phyloP scores from a whole-genome alignment of 2,888 invertebrate species.

The Melinaea marsaeus region DNA sequence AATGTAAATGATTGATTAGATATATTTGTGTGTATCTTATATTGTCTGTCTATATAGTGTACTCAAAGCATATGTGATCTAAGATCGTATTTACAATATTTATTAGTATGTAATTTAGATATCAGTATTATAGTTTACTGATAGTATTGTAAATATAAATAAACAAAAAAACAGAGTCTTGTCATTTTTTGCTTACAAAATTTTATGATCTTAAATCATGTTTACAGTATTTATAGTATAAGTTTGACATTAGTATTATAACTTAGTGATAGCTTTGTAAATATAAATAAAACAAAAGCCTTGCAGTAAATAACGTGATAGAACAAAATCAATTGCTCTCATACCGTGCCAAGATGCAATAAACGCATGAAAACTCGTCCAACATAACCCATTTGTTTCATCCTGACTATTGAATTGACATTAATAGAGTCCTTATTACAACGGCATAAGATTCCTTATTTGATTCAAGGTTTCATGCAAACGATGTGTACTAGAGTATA shows the following conservation, averaged over 20 bases:
- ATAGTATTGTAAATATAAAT: no score
- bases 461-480: constrained; percentile 27
- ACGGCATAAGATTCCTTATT: constrained; percentile 17
- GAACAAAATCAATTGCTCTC: constrained; percentile 62
- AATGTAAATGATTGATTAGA: no score
- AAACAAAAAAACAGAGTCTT: no score
- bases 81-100: no score
- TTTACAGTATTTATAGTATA: background rate
- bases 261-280: background rate
- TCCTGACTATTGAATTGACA: constrained; percentile 24
- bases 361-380: constrained; percentile 68
- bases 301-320: constrained; percentile 48
- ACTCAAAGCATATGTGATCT: no score
- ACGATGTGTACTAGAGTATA: constrained; percentile 47
- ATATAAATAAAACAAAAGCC: constrained; percentile 7
- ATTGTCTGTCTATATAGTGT: no score
- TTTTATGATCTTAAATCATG: no score
- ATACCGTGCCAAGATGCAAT: constrained; percentile 67
- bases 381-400: constrained; percentile 55
- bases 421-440: constrained; percentile 16
- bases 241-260: background rate
- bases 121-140: no score
- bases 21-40: no score
- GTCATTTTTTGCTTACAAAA: no score
- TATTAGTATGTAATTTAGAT: no score